Evolutionary conservation across 2,113 vertebrate genomes (phyloP), one percentile per base, ranked within the genome.

Genomic region (Poecile atricapillus): DNA sequence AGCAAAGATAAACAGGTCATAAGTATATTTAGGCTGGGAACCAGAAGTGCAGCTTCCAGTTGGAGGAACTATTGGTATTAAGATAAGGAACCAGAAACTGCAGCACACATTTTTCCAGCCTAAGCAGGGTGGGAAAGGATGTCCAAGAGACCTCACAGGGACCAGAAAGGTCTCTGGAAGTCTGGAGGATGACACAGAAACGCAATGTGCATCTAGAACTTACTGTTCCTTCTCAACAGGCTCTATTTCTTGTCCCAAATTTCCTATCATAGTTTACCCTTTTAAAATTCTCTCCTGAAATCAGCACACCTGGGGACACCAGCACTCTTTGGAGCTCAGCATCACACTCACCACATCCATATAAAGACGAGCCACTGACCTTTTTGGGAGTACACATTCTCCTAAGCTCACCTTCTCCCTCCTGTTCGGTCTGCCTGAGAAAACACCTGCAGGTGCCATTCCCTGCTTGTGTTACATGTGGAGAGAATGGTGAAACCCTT

Each of bases 11-110:
- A 96, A 83, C 87, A 91, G 91, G 94, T 95, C 91, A 91, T 75
- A 95, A 65, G 44, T 95, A 91, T 89, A 84, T 95, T 96, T 84
- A 97, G 93, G 25, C 89, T 89, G 91, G 81, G 87, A 97, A 87
- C 39, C 68, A 94, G 83, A 64, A 70, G 89, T 63, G 55, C 88
- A 78, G 76, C 60, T 95, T 94, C 69, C 56, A 75, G 49, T 64
- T 92, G 58, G 77, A 94, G 23, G 69, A 94, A 53, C 28, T 53
- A 53, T 41, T 63, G 17, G 41, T 35, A 24, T 20, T 27, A 37
- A 81, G 79, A 83, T 39, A 83, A 94, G 23, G 60, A n/a, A 78
- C 17, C 24, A 94, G 56, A 84, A 87, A 46, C 55, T 71, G 56
- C 81, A 76, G 53, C 22, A 10, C 6, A 31, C 3, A 19, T 71